phyloP scores from a whole-genome alignment of 1,140 invertebrate genomes.

The Pentalonia nigronervosa region DNA sequence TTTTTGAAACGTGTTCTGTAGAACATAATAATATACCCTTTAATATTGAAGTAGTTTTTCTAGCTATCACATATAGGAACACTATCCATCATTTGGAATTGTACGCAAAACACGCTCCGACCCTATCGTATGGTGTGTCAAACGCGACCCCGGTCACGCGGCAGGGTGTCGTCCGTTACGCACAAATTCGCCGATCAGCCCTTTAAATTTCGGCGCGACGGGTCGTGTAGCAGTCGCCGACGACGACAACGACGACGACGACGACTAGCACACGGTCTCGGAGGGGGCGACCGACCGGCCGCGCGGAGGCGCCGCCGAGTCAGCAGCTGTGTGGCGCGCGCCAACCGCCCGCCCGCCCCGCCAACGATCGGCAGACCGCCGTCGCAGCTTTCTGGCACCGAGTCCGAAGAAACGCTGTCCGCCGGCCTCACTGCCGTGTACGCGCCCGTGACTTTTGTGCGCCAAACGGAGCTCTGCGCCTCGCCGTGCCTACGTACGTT shows the following conservation, averaged over 20 bases:
- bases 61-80: background rate
- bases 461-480: constrained; percentile 18
- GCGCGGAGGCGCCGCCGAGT: constrained; percentile 16
- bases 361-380: background rate
- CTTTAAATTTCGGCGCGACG: background rate
- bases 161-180: background rate
- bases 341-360: background rate
- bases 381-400: constrained; percentile 47
- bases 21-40: background rate
- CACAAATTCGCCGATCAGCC: background rate
- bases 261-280: background rate
- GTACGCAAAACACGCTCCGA: background rate
- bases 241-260: background rate
- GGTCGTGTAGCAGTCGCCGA: background rate
- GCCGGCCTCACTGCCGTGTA: background rate
- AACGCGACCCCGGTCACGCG: background rate
- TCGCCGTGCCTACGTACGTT: background rate
- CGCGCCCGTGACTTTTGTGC: constrained; percentile 18
- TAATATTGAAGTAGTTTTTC: background rate
- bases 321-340: constrained; percentile 51
- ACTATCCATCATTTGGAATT: no score
- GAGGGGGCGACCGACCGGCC: background rate
- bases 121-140: no score
- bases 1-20: background rate
- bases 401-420: constrained; percentile 46